phyloP scores from a whole-genome alignment of 2,797 vertebrate genomes.

The Acanthurus leucopareius region DNA sequence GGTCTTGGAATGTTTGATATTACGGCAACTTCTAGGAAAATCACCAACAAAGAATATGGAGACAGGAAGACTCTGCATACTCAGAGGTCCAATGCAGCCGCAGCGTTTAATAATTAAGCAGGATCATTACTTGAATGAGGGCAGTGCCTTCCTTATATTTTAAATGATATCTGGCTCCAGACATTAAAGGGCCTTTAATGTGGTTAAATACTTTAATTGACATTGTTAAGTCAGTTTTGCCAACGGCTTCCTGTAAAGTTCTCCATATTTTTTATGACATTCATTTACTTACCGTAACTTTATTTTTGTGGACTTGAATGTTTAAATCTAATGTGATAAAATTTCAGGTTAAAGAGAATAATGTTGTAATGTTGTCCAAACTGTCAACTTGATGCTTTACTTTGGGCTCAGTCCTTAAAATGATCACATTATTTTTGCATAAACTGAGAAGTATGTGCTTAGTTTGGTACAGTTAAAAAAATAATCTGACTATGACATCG shows the following conservation, averaged over 20 bases:
- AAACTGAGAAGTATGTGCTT: not conserved
- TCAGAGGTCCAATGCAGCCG: not conserved
- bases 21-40: not conserved
- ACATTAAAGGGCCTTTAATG: not conserved
- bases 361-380: not conserved
- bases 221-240: not conserved
- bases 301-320: not conserved
- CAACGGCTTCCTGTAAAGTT: not conserved
- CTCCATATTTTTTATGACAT: not conserved
- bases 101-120: not conserved
- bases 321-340: not conserved
- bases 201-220: not conserved
- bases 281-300: not conserved
- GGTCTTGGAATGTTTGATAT: conserved; percentile 3
- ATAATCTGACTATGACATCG: not conserved
- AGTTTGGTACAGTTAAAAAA: not conserved
- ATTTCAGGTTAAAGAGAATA: not conserved
- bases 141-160: not conserved
- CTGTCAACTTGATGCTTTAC: not conserved
- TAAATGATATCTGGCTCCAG: not conserved
- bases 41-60: not conserved
- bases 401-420: not conserved
- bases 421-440: not conserved
- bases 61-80: not conserved
- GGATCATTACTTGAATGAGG: not conserved